Percentiles rank a stretch among this genome's conserved stretches.
Conservation (phyloP, 2,797 vertebrate species). For the Lindbergichthys nudifrons region DNA sequence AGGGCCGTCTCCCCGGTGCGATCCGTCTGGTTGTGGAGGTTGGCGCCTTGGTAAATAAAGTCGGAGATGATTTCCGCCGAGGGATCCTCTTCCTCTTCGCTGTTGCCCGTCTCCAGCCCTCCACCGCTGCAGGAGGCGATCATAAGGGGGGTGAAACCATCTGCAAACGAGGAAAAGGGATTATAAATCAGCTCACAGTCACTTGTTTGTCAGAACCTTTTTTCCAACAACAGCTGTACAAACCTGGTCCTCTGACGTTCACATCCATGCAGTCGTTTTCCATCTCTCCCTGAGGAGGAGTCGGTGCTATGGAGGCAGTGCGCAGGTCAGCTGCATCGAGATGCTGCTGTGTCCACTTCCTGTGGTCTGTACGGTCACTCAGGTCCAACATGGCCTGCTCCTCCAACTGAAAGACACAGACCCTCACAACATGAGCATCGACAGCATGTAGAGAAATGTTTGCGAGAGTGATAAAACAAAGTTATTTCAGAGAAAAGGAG, state of each 20-base stretch:
- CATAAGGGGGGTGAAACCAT: conserved; percentile 98
- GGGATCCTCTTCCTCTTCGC: conserved; percentile 96
- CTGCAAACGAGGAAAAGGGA: conserved; percentile 70
- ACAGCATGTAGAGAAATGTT: too few species aligned
- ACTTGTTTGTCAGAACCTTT: not conserved
- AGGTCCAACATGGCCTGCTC: conserved; percentile 93
- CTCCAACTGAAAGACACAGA: conserved; percentile 87
- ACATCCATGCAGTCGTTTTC: conserved; percentile 98
- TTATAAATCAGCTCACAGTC: conserved; percentile 1
- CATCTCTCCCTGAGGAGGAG: conserved; percentile 95
- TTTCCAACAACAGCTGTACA: conserved; percentile 22
- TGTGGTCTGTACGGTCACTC: conserved; percentile 92
- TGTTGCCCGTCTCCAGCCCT: conserved; percentile 94
- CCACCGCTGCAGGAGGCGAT: conserved; percentile 98
- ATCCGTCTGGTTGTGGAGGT: conserved; percentile 97
- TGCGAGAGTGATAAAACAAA: not conserved
- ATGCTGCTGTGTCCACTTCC: conserved; percentile 99
- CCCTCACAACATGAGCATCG: conserved; percentile 7
- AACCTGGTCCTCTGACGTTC: conserved; percentile 97
- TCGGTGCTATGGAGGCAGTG: conserved; percentile 93
- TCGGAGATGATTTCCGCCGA: conserved; percentile 95
- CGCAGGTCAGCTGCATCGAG: conserved; percentile 96
- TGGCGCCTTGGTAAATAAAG: conserved; percentile 98
- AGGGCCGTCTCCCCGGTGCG: conserved; percentile 97
- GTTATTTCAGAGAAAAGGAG: not conserved